phyloP scores from a whole-genome alignment of 2,113 vertebrate species.

The Cranoglanis bouderius region DNA sequence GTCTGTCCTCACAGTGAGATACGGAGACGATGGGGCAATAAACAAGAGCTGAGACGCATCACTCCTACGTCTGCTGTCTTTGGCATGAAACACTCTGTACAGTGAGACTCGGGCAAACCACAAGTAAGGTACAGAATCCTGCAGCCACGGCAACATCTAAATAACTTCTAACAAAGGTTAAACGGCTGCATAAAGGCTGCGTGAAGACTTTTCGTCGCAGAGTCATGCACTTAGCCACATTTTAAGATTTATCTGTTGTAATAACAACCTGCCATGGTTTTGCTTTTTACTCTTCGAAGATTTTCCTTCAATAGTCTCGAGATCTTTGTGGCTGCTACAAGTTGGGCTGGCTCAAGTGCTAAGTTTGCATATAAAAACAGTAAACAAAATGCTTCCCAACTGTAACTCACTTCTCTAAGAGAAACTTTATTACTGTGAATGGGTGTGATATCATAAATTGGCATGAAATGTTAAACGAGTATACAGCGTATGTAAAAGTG shows the following conservation, averaged over 20 bases:
- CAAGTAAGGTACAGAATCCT: slow-evolving; percentile 51
- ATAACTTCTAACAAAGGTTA: slow-evolving; percentile 37
- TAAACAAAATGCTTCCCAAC: background rate
- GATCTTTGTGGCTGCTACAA: background rate
- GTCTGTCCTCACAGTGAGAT: slow-evolving; percentile 49
- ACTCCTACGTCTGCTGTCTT: slow-evolving; percentile 51
- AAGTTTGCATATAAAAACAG: background rate
- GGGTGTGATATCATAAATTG: background rate
- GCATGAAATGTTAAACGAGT: background rate
- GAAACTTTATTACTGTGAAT: background rate
- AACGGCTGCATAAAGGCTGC: slow-evolving; percentile 11
- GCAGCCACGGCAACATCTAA: slow-evolving; percentile 47
- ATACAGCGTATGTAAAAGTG: background rate
- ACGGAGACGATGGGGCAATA: slow-evolving; percentile 53
- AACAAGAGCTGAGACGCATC: slow-evolving; percentile 50
- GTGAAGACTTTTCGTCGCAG: background rate
- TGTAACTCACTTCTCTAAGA: background rate
- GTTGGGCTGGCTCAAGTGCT: background rate
- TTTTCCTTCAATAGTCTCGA: background rate
- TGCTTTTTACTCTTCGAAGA: background rate
- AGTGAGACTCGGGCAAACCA: slow-evolving; percentile 41
- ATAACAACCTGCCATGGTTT: slow-evolving; percentile 13
- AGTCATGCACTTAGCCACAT: background rate
- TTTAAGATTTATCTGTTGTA: slow-evolving; percentile 9
- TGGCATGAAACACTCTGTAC: slow-evolving; percentile 43